phyloP scores from a whole-genome alignment of 2,797 vertebrate species.

The Mallotus villosus region DNA sequence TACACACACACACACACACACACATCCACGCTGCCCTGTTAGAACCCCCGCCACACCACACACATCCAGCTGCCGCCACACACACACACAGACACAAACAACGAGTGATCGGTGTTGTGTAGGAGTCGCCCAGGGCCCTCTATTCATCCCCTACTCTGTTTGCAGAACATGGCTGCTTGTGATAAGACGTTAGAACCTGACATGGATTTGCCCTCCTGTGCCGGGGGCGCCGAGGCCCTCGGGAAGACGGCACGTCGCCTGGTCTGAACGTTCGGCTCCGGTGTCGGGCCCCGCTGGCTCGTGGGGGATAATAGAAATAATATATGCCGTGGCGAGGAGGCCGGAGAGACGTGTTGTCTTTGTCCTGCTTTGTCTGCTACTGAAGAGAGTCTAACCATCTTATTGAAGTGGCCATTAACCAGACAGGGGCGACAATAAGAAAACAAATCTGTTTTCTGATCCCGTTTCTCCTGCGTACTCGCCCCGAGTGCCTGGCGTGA shows the following conservation, averaged over 20 bases:
- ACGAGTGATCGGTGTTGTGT: conserved; percentile 30
- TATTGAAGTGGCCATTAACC: conserved; percentile 18
- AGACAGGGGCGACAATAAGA: conserved; percentile 8
- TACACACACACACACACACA: not conserved
- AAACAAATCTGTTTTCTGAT: conserved; percentile 19
- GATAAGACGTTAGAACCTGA: conserved; percentile 33
- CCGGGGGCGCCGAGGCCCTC: conserved; percentile 25
- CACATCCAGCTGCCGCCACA: too few relatives aligned
- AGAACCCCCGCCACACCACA: too few relatives aligned
- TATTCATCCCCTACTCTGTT: conserved; percentile 39
- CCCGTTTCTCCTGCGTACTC: conserved; percentile 2
- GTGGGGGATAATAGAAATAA: conserved; percentile 42
- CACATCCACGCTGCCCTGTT: too few relatives aligned
- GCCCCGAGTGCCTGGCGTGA: conserved; percentile 6
- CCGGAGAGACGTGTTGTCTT: conserved; percentile 35
- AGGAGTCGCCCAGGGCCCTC: conserved; percentile 34
- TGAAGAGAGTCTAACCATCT: conserved; percentile 44
- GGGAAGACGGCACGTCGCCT: conserved; percentile 57
- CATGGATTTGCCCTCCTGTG: conserved; percentile 58
- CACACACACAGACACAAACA: not conserved
- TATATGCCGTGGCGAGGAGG: conserved; percentile 50
- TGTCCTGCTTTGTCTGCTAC: conserved; percentile 41
- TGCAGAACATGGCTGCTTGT: conserved; percentile 40
- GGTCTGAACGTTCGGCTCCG: conserved; percentile 16
- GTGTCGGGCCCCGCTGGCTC: conserved; percentile 26